Evolutionary conservation across 2,888 invertebrate species (phyloP).

Genomic region (Euproctis similis): DNA sequence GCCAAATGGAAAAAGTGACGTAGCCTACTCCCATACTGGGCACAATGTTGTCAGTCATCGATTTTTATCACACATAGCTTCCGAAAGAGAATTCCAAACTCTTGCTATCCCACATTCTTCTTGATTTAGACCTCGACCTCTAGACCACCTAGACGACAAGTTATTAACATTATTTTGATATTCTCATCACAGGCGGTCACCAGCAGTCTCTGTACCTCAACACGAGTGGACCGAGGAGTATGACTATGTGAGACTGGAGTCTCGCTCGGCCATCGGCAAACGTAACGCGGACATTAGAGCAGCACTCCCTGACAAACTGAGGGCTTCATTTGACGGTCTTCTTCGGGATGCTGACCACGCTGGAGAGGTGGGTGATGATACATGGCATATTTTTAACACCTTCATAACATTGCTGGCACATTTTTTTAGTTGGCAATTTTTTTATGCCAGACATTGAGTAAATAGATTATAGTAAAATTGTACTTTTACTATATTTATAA

Average conservation of each 20-base stretch:
- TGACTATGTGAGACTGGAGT: conserved; percentile 91
- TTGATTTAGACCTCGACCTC: background rate
- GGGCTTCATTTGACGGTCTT: conserved; percentile 84
- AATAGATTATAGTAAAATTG: background rate
- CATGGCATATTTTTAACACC: too few relatives aligned
- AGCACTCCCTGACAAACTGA: conserved; percentile 82
- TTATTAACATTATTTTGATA: background rate
- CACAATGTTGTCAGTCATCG: too few relatives aligned
- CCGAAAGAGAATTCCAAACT: too few relatives aligned
- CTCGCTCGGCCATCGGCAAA: conserved; percentile 81
- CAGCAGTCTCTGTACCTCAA: conserved; percentile 50
- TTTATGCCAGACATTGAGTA: too few relatives aligned
- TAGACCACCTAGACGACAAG: background rate
- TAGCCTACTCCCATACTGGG: too few relatives aligned
- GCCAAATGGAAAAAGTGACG: too few relatives aligned
- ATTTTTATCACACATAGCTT: too few relatives aligned
- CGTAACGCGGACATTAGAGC: conserved; percentile 85
- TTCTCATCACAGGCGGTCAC: conserved; percentile 47
- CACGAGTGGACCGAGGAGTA: conserved; percentile 88
- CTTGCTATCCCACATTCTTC: background rate
- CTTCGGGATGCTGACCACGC: conserved; percentile 83
- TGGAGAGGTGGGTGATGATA: conserved; percentile 51
- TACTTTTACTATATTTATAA: background rate
- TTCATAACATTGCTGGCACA: too few relatives aligned
- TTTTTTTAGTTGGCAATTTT: too few relatives aligned